A percentile compares a stretch with the other conserved stretches of the same genome.
Conservation (phyloP, 2,113 vertebrate genomes). For the Thamnophis sirtalis region DNA sequence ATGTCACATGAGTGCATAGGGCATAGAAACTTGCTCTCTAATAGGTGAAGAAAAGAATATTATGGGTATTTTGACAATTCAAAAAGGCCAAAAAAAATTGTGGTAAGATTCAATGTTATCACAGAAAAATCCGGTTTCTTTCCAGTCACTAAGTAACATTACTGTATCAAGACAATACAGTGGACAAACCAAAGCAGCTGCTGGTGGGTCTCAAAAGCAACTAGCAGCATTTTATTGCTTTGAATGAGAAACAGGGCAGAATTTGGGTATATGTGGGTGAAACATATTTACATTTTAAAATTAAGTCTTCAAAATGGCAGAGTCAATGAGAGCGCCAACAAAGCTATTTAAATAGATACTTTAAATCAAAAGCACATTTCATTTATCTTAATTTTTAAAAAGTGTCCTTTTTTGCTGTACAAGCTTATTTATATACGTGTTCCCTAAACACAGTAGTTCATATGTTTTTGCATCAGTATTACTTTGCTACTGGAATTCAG, state of each 20-base stretch:
- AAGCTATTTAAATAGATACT: slow-evolving; percentile 53
- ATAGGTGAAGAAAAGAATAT: slow-evolving; percentile 57
- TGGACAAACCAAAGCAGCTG: slow-evolving; percentile 71
- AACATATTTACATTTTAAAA: slow-evolving; percentile 71
- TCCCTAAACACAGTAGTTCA: slow-evolving; percentile 42
- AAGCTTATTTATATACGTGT: slow-evolving; percentile 43
- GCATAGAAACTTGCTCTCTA: slow-evolving; percentile 61
- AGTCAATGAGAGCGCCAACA: slow-evolving; percentile 58
- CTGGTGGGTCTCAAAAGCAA: slow-evolving; percentile 73
- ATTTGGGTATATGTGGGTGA: slow-evolving; percentile 61
- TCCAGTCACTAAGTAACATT: slow-evolving; percentile 73
- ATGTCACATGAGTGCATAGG: slow-evolving; percentile 48
- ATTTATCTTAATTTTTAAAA: slow-evolving; percentile 52
- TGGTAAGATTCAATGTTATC: slow-evolving; percentile 62
- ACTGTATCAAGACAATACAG: slow-evolving; percentile 71
- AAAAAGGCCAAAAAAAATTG: slow-evolving; percentile 57
- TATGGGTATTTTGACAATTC: slow-evolving; percentile 58
- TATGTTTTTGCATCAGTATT: slow-evolving; percentile 33
- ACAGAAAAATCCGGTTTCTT: slow-evolving; percentile 72
- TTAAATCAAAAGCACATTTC: slow-evolving; percentile 36
- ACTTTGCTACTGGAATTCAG: not conserved
- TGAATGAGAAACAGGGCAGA: slow-evolving; percentile 50
- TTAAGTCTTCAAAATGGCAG: slow-evolving; percentile 50
- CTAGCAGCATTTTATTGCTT: slow-evolving; percentile 79
- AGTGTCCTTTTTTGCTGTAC: slow-evolving; percentile 41